phyloP scores from a whole-genome alignment of 2,797 vertebrate species.

The Helarctos malayanus region DNA sequence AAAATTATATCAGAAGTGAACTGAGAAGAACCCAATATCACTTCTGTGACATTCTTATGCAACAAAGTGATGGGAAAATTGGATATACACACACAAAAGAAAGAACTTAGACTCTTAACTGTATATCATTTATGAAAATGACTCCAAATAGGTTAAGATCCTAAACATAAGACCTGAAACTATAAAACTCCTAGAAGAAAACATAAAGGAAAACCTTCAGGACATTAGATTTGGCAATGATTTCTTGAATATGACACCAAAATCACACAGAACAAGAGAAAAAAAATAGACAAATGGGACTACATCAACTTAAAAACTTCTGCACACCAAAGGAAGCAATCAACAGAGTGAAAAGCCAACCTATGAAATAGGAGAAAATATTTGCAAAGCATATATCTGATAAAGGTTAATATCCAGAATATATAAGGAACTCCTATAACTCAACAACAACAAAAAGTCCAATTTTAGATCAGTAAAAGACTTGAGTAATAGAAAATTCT shows the following conservation, averaged over 20 bases:
- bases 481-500: conserved; percentile 12
- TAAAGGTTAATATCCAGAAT: background rate
- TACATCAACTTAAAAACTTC: background rate
- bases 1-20: no score
- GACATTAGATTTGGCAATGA: background rate
- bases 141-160: background rate
- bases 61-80: no score
- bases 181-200: background rate
- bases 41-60: no score
- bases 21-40: no score
- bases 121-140: background rate
- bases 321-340: background rate
- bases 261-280: background rate
- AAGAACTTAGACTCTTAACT: background rate
- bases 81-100: no score
- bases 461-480: background rate
- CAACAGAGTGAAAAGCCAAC: background rate
- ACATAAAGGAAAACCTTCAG: background rate
- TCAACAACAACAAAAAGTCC: background rate
- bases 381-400: background rate
- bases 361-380: background rate
- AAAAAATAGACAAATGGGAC: background rate
- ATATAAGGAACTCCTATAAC: background rate
- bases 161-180: background rate
- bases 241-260: background rate